Evolutionary conservation across 1,140 invertebrate species (phyloP).

Genomic region (Leptonema lineaticorne): DNA sequence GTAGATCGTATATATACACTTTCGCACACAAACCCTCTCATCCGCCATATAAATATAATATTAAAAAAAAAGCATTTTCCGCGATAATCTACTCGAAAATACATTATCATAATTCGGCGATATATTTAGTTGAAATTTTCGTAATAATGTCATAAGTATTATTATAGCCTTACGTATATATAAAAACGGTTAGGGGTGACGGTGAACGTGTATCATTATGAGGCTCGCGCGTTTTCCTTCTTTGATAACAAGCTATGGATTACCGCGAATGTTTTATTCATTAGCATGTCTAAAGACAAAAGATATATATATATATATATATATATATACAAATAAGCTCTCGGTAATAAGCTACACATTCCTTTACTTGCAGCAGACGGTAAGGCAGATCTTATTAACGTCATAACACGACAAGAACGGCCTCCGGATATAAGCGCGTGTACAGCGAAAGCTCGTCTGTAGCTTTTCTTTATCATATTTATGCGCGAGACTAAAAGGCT

Average conservation of each 20-base stretch:
- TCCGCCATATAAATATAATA: too few species aligned
- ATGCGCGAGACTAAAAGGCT: too few species aligned
- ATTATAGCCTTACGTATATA: too few species aligned
- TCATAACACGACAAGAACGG: background rate
- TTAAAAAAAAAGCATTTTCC: too few species aligned
- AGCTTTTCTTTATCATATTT: background rate
- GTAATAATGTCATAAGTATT: background rate
- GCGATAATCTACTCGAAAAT: too few species aligned
- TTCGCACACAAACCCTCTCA: too few species aligned
- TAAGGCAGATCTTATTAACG: background rate
- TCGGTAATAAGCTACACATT: constrained; percentile 7
- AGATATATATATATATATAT: too few species aligned
- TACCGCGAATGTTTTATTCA: constrained; percentile 28
- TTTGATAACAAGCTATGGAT: constrained; percentile 24
- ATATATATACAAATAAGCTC: constrained; percentile 28
- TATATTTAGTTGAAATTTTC: background rate
- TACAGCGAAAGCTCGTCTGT: too few species aligned
- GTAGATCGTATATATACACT: too few species aligned
- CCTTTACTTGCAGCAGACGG: background rate
- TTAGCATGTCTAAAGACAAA: constrained; percentile 23
- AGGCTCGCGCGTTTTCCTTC: background rate
- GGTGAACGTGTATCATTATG: background rate
- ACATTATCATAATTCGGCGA: background rate
- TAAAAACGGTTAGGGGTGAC: too few species aligned
- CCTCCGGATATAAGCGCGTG: background rate